Percentiles rank a stretch among this genome's conserved stretches.
These are phyloP conservation scores for Drosophila pectinifera DNA, from an alignment of 1,140 invertebrate species.

Conservation along the genomic window DNA sequence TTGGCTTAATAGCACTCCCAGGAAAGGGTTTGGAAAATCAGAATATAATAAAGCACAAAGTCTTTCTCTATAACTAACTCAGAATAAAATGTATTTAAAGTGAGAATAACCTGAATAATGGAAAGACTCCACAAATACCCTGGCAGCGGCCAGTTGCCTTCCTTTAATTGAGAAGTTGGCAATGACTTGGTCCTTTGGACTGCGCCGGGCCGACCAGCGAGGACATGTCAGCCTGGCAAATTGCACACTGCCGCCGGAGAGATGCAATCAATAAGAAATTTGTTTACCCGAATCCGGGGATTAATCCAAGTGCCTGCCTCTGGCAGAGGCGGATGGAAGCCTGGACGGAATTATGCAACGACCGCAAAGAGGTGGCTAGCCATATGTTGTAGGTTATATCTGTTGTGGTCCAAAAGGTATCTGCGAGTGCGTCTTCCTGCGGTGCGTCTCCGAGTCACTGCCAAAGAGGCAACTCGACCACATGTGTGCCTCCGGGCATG, in stretches of 20 bases:
- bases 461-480: conserved; percentile 41
- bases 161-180: conserved; percentile 74
- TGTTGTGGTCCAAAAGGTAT: conserved; percentile 36
- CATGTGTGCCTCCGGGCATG: conserved; percentile 35
- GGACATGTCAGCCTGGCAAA: conserved; percentile 12
- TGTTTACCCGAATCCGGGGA: conserved; percentile 41
- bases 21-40: rapidly evolving
- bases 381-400: conserved; percentile 32
- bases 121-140: background rate
- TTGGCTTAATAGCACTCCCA: background rate
- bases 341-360: conserved; percentile 5
- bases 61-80: too few species aligned
- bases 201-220: background rate
- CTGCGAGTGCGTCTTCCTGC: conserved; percentile 14
- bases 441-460: conserved; percentile 26
- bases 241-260: conserved; percentile 24
- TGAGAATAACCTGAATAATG: too few species aligned
- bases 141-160: conserved; percentile 39
- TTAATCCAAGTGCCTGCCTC: conserved; percentile 27
- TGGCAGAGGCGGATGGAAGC: background rate
- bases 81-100: rapidly evolving
- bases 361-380: conserved; percentile 35
- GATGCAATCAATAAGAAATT: conserved; percentile 69
- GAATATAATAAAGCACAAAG: background rate
- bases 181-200: conserved; percentile 32